phyloP scores from a whole-genome alignment of 23 tunicate genomes.

The Ciona savignyi region DNA sequence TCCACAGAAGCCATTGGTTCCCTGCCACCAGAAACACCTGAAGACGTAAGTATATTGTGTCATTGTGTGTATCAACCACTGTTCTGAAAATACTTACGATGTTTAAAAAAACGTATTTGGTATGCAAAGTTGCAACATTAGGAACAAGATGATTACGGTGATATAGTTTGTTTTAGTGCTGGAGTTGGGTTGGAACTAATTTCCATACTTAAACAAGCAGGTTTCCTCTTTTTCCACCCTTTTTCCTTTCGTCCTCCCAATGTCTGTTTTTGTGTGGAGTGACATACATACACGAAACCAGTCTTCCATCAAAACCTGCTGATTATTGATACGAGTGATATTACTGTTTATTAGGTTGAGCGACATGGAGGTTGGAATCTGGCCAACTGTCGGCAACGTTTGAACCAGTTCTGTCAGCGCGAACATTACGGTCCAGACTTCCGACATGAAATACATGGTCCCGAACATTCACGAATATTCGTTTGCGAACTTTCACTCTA shows the following conservation, averaged over 20 bases:
- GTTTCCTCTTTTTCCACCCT: too few species aligned
- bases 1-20: constrained; percentile 9
- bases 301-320: neutral
- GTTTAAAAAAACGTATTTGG: too few species aligned
- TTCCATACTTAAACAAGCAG: too few species aligned
- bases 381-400: constrained; percentile 67
- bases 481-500: constrained; percentile 49
- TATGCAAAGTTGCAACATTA: too few species aligned
- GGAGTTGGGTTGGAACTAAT: too few species aligned
- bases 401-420: constrained; percentile 88
- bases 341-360: constrained; percentile 26
- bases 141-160: too few species aligned
- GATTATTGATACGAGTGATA: neutral
- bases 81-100: too few species aligned
- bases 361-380: constrained; percentile 88
- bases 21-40: constrained; percentile 15
- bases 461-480: constrained; percentile 73
- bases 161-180: too few species aligned
- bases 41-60: constrained; percentile 2
- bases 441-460: constrained; percentile 63
- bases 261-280: too few species aligned
- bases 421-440: constrained; percentile 58
- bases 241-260: too few species aligned
- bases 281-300: too few species aligned
- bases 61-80: too few species aligned